Evolutionary conservation across 1,140 invertebrate genomes (phyloP), one percentile per base, ranked within the genome.

Genomic region (Thaumetopoea pityocampa): DNA sequence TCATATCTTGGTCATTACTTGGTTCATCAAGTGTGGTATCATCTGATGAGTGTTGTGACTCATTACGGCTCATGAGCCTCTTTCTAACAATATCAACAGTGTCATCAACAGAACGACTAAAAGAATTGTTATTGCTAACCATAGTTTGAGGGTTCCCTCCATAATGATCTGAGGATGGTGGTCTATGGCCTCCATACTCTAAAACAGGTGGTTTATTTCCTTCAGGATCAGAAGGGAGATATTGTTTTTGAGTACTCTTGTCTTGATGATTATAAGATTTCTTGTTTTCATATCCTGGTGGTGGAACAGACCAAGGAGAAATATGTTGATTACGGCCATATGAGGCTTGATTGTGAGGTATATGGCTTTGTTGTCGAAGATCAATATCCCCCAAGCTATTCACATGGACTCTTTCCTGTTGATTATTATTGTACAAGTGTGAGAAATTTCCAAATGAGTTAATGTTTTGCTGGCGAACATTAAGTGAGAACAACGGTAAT

Each of bases 121-220:
- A 84, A 28, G 37, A 29, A 1, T 56, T 61, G 30, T 73, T 56
- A n/a, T 72, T 71, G n/a, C 69, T 70, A 40, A 68, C 68, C 36
- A 57, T 67, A 10, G 44, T 44, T 18, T 68, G 47, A 36, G 68
- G 50, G 38, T 66, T 81, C 2, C 63, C 41, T 10, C 66, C 69
- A 65, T 80, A 84, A 44, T 84, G 71, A 37, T 84, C 80, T 28
- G 74, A 79, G n/a, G 78, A 42, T 6, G 77, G 80, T 15, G 80
- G 78, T 27, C 80, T 67, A 32, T 81, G 80, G 6, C 77, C 74
- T 28, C 63, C 49, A 40, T 72, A 72, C 6, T 70, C 63, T 28
- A 24, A 24, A 29, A 37, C 11, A 26, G 62, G 56, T 17, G 50
- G 19, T 49, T 63, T 71, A 30, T 53, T 53, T 14, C 26, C 16